A percentile compares a stretch with the other conserved stretches of the same genome.
Conservation (phyloP, 2,888 invertebrate genomes). For the Philonicus albiceps region DNA sequence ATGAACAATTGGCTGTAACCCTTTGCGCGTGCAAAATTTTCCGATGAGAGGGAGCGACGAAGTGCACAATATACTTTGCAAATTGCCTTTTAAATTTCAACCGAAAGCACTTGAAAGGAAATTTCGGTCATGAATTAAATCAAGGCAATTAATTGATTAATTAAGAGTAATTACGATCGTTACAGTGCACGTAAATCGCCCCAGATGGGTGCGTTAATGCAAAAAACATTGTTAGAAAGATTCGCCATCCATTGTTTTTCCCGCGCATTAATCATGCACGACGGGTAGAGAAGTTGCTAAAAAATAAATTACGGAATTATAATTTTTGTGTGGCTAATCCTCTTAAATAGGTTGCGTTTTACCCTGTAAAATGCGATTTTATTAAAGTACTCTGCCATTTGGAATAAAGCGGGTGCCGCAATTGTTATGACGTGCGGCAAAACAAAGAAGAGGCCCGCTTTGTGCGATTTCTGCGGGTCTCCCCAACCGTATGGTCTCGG, state of each 20-base stretch:
- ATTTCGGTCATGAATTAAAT: background rate
- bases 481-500: background rate
- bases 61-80: background rate
- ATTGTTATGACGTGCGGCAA: background rate
- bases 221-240: background rate
- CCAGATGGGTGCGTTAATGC: background rate
- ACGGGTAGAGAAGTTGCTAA: background rate
- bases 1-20: background rate
- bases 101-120: background rate
- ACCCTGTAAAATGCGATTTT: background rate
- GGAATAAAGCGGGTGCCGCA: background rate
- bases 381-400: background rate
- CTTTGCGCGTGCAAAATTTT: background rate
- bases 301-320: background rate
- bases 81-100: background rate
- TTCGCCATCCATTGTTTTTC: background rate
- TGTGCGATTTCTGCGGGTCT: background rate
- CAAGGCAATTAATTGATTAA: background rate
- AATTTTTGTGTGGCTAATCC: background rate
- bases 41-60: background rate
- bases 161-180: background rate
- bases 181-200: background rate
- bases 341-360: background rate
- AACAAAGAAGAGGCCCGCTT: background rate
- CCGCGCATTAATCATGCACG: background rate